Evolutionary conservation across 1,140 invertebrate genomes (phyloP).

Genomic region (Aradophagus sp.): DNA sequence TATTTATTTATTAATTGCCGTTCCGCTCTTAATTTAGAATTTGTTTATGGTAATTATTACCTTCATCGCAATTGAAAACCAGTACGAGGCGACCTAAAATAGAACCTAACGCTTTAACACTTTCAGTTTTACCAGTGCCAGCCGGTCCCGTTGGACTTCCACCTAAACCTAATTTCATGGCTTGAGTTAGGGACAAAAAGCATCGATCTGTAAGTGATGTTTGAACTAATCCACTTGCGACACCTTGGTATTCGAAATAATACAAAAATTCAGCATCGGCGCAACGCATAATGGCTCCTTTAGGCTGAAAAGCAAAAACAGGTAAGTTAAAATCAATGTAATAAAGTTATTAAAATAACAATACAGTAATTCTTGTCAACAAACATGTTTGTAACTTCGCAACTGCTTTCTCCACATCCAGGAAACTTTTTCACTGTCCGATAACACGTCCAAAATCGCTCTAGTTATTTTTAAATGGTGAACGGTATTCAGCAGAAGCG

Average conservation of each 20-base stretch:
- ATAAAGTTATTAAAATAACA: conserved; percentile 3
- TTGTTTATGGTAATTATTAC: conserved; percentile 33
- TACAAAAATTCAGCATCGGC: conserved; percentile 95
- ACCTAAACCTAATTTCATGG: conserved; percentile 95
- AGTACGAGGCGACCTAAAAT: conserved; percentile 93
- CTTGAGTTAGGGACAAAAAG: conserved; percentile 95
- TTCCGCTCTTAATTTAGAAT: too few species aligned
- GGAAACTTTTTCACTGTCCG: conserved; percentile 59
- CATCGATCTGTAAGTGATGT: conserved; percentile 96
- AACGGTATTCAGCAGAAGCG: conserved; percentile 93
- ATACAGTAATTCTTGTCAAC: too few species aligned
- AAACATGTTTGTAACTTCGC: conserved; percentile 75
- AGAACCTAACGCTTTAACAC: conserved; percentile 94
- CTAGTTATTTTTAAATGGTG: conserved; percentile 91
- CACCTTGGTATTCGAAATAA: conserved; percentile 97
- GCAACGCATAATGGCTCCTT: conserved; percentile 80
- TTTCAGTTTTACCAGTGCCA: conserved; percentile 95
- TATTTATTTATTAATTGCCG: too few species aligned
- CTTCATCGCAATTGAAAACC: conserved; percentile 98
- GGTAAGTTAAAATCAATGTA: neutral
- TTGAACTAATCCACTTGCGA: conserved; percentile 89
- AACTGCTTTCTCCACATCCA: conserved; percentile 98
- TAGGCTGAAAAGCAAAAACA: conserved; percentile 59
- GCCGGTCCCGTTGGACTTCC: conserved; percentile 99
- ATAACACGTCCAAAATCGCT: conserved; percentile 78